Conservation (phyloP, 92 coral and sea anemone genomes). For the Heliopora coerulea region DNA sequence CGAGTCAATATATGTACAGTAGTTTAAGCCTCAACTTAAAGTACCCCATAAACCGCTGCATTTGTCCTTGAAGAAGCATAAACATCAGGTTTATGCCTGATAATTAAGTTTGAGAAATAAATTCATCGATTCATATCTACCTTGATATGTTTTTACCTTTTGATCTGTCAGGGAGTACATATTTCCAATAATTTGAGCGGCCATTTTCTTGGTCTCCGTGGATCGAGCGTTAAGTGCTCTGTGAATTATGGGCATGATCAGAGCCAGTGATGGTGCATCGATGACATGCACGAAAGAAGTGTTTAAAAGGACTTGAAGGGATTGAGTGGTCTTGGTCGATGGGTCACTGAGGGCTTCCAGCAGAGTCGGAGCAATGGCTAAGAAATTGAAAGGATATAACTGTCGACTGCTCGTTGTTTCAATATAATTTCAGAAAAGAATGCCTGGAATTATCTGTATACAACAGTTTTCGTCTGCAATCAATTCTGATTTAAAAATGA, state of each 20-base stretch:
- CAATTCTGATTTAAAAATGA: no score
- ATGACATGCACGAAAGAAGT: slow-evolving; percentile 97
- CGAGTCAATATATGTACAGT: no score
- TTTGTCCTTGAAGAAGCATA: no score
- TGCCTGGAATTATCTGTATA: slow-evolving; percentile 26
- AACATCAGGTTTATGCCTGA: no score
- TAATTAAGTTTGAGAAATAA: no score
- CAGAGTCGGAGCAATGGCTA: slow-evolving; percentile 88
- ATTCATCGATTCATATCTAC: no score
- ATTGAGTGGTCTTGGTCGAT: slow-evolving; percentile 80
- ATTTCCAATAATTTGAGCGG: slow-evolving; percentile 93
- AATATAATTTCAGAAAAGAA: slow-evolving; percentile 10
- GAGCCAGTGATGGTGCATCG: slow-evolving; percentile 95
- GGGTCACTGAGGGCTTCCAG: slow-evolving; percentile 98
- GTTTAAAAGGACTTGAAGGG: slow-evolving; percentile 80
- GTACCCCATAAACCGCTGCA: no score
- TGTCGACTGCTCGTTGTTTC: slow-evolving; percentile 1
- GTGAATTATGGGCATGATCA: slow-evolving; percentile 96
- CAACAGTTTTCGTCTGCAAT: no score
- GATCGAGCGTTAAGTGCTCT: slow-evolving; percentile 90
- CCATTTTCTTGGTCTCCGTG: slow-evolving; percentile 98
- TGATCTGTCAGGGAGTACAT: slow-evolving; percentile 96
- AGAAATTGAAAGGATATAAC: background rate
- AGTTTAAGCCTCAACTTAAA: no score
- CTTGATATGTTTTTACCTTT: slow-evolving; percentile 61